Base-by-base conservation (phyloP, 2,797 vertebrate genomes). In the Bradypodion pumilum region DNA sequence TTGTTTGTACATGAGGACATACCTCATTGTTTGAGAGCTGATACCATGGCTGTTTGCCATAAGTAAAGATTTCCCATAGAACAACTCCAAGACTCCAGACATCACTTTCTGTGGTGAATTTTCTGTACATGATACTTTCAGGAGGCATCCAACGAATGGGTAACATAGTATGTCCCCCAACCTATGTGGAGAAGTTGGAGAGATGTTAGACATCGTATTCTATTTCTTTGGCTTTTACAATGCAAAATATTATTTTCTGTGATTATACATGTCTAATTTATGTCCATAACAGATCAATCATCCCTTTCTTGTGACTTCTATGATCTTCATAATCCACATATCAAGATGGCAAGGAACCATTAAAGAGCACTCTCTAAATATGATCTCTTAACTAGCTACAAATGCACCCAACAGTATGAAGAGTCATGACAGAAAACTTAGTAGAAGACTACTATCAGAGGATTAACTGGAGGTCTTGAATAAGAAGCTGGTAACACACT, bases 121-220 rank as follows among this genome's bases (percentile, higher is more conserved):
- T 99, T 94, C 99, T 97, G 92, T 99, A 99, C 98, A 99, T 99
- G 93, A 99, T 99, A 94, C 98, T 99, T 91, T 99, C 98, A 23
- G 98, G 98, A 73, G 98, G 98, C 98, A 99, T 99, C 98, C 98
- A 99, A 70, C 98, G 98, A 86, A 99, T 99, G 25, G 98, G 98
- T 87, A 99, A 92, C 98, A 99, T 99, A 21, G 98, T 99, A 92
- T 99, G 98, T 84, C 98, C 99, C 23, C 99, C 99, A 15, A 99
- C 98, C 98, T 99, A 78, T 77, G 32, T 66, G 66, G 73, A 89
- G 90, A 89, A 84, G 49, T 86, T 59, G 90, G 66, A 90, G 89
- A 42, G 27, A 78, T 60, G 60, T 89, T 8, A 56, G 6, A 49
- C 15, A 32, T n/a, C n/a, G n/a, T 25, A 23, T 42, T n/a, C 10